phyloP scores from a whole-genome alignment of 1,140 invertebrate species.

The Bombus waltoni region DNA sequence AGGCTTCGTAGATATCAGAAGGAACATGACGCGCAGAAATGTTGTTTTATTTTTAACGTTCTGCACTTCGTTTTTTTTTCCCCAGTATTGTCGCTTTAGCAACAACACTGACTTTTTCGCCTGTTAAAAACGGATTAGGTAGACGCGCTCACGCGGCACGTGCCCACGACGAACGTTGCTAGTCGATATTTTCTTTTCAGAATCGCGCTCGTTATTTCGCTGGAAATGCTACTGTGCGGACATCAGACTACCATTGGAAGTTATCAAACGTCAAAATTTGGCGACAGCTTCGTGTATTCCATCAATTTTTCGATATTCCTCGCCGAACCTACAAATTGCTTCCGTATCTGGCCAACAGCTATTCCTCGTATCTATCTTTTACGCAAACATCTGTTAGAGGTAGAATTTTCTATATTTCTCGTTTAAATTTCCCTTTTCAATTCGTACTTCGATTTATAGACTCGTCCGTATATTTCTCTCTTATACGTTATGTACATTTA shows the following conservation, averaged over 20 bases:
- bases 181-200: neutral
- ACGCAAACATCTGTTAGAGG: no score
- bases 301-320: neutral
- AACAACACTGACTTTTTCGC: neutral
- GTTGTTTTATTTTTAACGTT: neutral
- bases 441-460: no score
- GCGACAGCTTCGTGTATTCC: neutral
- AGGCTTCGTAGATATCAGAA: no score
- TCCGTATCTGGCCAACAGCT: no score
- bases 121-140: conserved; percentile 1
- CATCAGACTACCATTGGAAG: neutral
- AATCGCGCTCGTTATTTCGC: neutral
- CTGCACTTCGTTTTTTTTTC: neutral
- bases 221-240: neutral
- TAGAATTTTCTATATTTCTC: no score
- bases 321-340: neutral
- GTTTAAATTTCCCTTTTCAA: no score
- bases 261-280: neutral
- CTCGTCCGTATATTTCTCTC: no score
- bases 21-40: no score
- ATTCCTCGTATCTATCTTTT: no score
- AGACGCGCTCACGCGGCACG: neutral
- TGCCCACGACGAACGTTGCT: neutral
- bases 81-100: neutral
- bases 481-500: no score